Base-by-base conservation (phyloP, 2,113 vertebrate genomes). In the Nesoenas mayeri region DNA sequence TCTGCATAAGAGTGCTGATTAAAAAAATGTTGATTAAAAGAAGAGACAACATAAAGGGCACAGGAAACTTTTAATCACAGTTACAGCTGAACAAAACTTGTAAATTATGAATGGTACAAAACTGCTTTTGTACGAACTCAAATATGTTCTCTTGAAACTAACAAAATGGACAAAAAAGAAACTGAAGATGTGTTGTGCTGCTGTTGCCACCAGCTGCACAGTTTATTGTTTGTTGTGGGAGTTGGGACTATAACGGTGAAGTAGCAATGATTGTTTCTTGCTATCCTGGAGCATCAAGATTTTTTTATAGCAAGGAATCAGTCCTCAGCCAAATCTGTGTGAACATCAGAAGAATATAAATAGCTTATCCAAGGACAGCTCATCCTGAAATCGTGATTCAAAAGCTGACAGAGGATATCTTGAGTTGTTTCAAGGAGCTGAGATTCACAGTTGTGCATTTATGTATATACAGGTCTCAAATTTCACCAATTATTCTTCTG, bases 181-280 rank as follows among this genome's bases (percentile, higher is more conserved):
- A 40, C 15, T 44, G 51, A 86, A 81, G 29, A 75, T 75, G 25
- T 38, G 54, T 36, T 81, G 48, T 48, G 14, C 40, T 85, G 56
- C 36, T 88, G 71, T 51, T 86, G 65, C 65, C 67, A 75, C 91
- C 90, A 95, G 75, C 89, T 95, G 75, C 79, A 88, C 14, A 66
- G 22, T 81, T 92, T 48, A 90, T 91, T 95, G 79, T 61, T 85
- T 78, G 32, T 32, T 57, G 57, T 82, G 56, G 47, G 85, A 95
- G 73, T 50, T 74, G 51, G 21, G 31, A 69, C 31, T 93, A 71
- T 38, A 62, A 34, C 51, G 82, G 9, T 96, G 75, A 92, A 93
- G 72, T n/a, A 31, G 69, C 40, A 85, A 29, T 78, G 72, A 95
- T 91, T 96, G 51, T 80, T 54, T 80, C 61, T 58, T 70, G 54